A percentile compares a stretch with the other conserved stretches of the same genome.
Evolutionary conservation across 2,888 invertebrate genomes (phyloP).

Genomic region (Acanthacorydalis orientalis): DNA sequence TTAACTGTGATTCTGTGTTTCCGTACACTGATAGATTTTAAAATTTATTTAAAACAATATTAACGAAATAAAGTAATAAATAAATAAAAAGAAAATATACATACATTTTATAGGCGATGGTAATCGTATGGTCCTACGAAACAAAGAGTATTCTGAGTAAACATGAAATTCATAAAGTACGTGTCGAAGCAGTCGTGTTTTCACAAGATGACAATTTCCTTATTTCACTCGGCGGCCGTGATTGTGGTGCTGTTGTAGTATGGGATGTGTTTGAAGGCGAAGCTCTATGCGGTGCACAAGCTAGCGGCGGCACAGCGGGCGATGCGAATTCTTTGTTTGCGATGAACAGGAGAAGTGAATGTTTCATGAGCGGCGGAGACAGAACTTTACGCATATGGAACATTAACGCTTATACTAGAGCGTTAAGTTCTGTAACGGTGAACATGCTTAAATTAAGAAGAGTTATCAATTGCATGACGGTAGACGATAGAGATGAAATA

Average conservation of each 20-base stretch:
- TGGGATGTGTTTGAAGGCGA: constrained; percentile 47
- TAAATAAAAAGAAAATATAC: not conserved
- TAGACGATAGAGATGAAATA: constrained; percentile 50
- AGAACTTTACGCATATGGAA: constrained; percentile 60
- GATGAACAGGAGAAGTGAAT: constrained; percentile 36
- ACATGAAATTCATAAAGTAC: constrained; percentile 76
- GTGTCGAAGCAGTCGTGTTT: constrained; percentile 73
- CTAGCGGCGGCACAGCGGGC: constrained; percentile 46
- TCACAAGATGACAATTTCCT: constrained; percentile 65
- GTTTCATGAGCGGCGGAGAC: constrained; percentile 61
- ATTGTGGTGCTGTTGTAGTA: constrained; percentile 75
- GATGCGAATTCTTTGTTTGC: constrained; percentile 41
- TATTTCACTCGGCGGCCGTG: constrained; percentile 74
- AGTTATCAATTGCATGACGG: constrained; percentile 52
- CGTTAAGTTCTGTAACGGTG: constrained; percentile 55
- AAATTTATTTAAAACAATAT: not conserved
- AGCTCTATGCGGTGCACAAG: constrained; percentile 29
- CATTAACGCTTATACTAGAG: constrained; percentile 48
- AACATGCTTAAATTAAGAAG: constrained; percentile 63
- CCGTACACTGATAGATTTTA: not conserved
- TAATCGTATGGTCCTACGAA: constrained; percentile 76
- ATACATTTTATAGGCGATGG: constrained; percentile 35
- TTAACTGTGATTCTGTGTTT: not conserved
- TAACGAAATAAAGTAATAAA: not conserved
- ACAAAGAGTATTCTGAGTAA: constrained; percentile 41